phyloP scores from a whole-genome alignment of 2,888 invertebrate genomes.

The Taenaris catops region DNA sequence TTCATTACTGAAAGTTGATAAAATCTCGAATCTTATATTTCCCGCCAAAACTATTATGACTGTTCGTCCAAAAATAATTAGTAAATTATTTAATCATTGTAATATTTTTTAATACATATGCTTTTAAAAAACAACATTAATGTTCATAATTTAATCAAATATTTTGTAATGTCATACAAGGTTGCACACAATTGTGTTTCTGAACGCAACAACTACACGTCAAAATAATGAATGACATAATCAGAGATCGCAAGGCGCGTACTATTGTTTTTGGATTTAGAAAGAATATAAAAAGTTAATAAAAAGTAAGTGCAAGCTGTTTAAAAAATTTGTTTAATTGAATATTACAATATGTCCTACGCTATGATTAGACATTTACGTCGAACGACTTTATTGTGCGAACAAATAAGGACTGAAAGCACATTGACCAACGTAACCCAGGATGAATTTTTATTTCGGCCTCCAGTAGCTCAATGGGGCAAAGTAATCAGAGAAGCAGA shows the following conservation, averaged over 20 bases:
- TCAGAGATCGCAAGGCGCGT: conserved; percentile 20
- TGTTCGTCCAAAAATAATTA: too few relatives aligned
- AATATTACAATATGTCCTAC: conserved; percentile 51
- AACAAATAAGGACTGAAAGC: conserved; percentile 56
- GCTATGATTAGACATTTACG: conserved; percentile 60
- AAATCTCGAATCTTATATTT: too few relatives aligned
- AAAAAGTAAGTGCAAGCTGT: conserved; percentile 33
- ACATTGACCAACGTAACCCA: conserved; percentile 63
- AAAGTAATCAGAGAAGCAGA: conserved; percentile 73
- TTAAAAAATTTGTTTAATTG: conserved; percentile 18
- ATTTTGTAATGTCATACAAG: neutral
- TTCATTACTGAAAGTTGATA: too few relatives aligned
- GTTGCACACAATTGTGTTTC: conserved; percentile 29
- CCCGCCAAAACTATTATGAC: too few relatives aligned
- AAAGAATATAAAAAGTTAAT: conserved; percentile 22
- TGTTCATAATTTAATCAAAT: too few relatives aligned
- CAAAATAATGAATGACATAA: conserved; percentile 28
- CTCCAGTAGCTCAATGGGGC: conserved; percentile 64
- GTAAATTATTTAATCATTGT: too few relatives aligned
- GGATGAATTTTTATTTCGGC: conserved; percentile 64
- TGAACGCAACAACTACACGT: conserved; percentile 31
- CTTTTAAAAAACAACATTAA: too few relatives aligned
- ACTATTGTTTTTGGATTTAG: conserved; percentile 14
- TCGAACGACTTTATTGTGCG: conserved; percentile 47
- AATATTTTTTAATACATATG: too few relatives aligned